Percentiles rank a stretch among this genome's conserved stretches.
Evolutionary conservation across 2,797 vertebrate genomes (phyloP).

Genomic region (Hippopotamyrus pictus): DNA sequence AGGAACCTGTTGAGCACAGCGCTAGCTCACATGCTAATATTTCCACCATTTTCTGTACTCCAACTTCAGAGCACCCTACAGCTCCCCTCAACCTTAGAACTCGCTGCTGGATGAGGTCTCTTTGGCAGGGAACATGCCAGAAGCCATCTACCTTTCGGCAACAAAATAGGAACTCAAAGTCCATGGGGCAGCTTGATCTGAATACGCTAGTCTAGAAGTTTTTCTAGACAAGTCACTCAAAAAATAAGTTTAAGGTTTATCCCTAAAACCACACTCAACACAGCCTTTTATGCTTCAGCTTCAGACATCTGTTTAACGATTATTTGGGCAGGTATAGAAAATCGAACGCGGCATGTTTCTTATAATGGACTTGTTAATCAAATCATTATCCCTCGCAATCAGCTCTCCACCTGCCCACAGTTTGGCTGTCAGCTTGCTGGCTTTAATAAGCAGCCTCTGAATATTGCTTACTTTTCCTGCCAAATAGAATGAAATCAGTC

Average conservation of each 20-base stretch:
- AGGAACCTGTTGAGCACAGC: not conserved
- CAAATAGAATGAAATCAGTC: constrained; percentile 1
- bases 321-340: not conserved
- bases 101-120: not conserved
- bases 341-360: not conserved
- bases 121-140: not conserved
- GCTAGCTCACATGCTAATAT: not conserved
- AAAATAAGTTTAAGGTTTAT: not conserved
- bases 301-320: not conserved
- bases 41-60: not conserved
- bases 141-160: not conserved
- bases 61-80: not conserved
- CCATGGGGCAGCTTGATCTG: not conserved
- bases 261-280: not conserved
- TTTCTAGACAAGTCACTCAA: not conserved
- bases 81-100: not conserved
- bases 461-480: not conserved
- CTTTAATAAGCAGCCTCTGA: not conserved
- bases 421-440: not conserved
- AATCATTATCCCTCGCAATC: not conserved
- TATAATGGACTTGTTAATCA: constrained; percentile 2
- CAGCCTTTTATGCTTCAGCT: not conserved
- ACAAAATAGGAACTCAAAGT: not conserved
- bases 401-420: not conserved
- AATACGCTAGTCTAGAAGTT: not conserved